A percentile compares a stretch with the other conserved stretches of the same genome.
Evolutionary conservation across 2,797 vertebrate genomes (phyloP).

Genomic region (Podargus strigoides): DNA sequence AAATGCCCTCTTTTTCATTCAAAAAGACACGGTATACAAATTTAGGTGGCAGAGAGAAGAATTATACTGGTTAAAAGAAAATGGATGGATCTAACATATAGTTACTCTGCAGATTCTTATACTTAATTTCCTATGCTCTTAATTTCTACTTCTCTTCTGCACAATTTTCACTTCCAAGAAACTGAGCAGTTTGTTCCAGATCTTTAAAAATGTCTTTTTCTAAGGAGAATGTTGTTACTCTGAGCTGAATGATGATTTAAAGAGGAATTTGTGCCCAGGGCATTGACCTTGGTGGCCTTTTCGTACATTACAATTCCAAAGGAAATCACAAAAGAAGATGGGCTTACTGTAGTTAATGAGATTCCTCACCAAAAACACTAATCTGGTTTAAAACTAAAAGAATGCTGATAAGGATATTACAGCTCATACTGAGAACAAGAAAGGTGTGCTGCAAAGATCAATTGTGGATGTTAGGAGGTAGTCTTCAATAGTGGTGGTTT

Average conservation of each 20-base stretch:
- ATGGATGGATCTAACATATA: background rate
- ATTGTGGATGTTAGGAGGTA: conserved; percentile 80
- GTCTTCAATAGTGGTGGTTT: conserved; percentile 72
- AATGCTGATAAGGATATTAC: conserved; percentile 84
- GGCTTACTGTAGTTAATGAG: conserved; percentile 79
- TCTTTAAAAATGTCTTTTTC: conserved; percentile 45
- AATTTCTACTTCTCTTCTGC: background rate
- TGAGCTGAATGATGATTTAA: conserved; percentile 64
- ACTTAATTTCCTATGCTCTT: background rate
- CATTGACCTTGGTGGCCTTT: conserved; percentile 78
- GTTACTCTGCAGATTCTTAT: background rate
- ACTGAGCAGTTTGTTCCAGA: conserved; percentile 7
- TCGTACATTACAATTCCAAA: conserved; percentile 79
- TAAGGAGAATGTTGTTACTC: conserved; percentile 35
- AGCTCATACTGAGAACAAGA: conserved; percentile 79
- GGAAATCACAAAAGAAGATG: conserved; percentile 82
- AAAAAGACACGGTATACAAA: background rate
- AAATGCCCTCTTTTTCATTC: background rate
- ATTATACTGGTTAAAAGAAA: background rate
- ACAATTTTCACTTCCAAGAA: conserved; percentile 2
- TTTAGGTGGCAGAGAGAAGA: background rate
- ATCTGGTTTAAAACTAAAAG: conserved; percentile 85
- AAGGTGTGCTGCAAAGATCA: conserved; percentile 79
- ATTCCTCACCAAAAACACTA: conserved; percentile 82
- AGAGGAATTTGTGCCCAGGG: conserved; percentile 79